Evolutionary conservation across 1,140 invertebrate genomes (phyloP).

Genomic region (Harpegnathos saltator): DNA sequence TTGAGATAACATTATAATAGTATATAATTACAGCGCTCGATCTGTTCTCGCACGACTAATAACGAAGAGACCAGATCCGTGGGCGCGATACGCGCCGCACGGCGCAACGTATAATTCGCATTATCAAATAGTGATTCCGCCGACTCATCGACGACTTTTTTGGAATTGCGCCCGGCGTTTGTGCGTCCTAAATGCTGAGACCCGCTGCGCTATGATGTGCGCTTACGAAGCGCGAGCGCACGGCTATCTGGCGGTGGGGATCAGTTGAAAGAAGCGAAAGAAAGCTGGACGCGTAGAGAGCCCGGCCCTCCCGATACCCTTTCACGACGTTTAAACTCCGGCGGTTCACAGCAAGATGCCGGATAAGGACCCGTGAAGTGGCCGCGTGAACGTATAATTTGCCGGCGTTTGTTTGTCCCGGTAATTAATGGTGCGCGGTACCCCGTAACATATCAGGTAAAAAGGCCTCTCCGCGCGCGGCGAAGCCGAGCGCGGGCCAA

Average conservation of each 20-base stretch:
- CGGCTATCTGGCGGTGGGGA: conserved; percentile 37
- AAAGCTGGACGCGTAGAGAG: conserved; percentile 18
- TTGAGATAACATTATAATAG: conserved; percentile 42
- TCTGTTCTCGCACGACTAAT: conserved; percentile 33
- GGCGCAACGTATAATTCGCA: background rate
- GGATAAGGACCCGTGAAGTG: conserved; percentile 52
- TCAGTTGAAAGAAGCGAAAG: conserved; percentile 40
- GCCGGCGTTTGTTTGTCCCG: conserved; percentile 66
- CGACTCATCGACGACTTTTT: background rate
- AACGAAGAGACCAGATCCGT: conserved; percentile 2
- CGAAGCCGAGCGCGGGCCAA: background rate
- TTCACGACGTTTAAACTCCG: conserved; percentile 55
- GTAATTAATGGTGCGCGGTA: conserved; percentile 65
- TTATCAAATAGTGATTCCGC: conserved; percentile 28
- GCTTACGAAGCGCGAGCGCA: conserved; percentile 52
- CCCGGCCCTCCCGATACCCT: conserved; percentile 7
- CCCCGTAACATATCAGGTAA: conserved; percentile 46
- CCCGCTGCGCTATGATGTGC: conserved; percentile 15
- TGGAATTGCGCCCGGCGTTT: conserved; percentile 29
- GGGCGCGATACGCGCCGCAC: conserved; percentile 12
- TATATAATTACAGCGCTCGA: conserved; percentile 28
- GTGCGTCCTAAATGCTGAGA: conserved; percentile 51
- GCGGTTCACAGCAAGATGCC: conserved; percentile 59
- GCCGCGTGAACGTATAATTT: conserved; percentile 64
- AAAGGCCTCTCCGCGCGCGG: conserved; percentile 20